phyloP scores from a whole-genome alignment of 2,113 vertebrate species.

The Rhagologus leucostigma region DNA sequence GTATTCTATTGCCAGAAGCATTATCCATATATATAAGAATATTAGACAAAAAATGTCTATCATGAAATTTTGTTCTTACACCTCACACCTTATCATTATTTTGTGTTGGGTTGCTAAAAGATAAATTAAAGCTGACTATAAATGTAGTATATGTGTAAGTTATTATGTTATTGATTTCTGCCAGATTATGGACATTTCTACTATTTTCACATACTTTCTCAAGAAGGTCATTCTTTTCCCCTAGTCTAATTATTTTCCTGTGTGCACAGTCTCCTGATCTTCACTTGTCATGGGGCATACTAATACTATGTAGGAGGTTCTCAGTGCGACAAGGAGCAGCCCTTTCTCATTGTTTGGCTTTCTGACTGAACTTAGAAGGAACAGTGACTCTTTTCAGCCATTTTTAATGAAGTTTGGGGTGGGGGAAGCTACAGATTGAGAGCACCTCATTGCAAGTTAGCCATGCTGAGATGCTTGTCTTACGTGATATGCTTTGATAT shows the following conservation, averaged over 20 bases:
- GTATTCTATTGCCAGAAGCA: neutral
- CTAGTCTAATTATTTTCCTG: neutral
- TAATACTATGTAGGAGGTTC: neutral
- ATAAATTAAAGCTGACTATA: neutral
- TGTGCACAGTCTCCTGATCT: neutral
- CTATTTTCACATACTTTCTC: neutral
- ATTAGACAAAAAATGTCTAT: neutral
- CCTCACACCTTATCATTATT: neutral
- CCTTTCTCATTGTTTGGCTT: neutral
- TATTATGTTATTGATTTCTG: neutral
- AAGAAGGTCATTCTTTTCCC: neutral
- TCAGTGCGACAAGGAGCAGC: neutral
- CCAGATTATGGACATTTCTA: neutral
- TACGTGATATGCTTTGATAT: fast-evolving
- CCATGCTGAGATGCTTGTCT: neutral
- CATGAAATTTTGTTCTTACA: neutral
- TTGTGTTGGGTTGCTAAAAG: neutral
- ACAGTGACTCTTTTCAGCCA: neutral
- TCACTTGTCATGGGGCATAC: neutral
- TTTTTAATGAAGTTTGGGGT: neutral
- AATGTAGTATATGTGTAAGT: neutral
- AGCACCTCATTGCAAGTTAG: neutral
- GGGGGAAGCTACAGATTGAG: neutral
- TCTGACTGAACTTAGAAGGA: neutral
- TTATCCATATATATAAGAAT: neutral